phyloP scores from a whole-genome alignment of 2,888 invertebrate species.

The Ormyrus pomaceus region DNA sequence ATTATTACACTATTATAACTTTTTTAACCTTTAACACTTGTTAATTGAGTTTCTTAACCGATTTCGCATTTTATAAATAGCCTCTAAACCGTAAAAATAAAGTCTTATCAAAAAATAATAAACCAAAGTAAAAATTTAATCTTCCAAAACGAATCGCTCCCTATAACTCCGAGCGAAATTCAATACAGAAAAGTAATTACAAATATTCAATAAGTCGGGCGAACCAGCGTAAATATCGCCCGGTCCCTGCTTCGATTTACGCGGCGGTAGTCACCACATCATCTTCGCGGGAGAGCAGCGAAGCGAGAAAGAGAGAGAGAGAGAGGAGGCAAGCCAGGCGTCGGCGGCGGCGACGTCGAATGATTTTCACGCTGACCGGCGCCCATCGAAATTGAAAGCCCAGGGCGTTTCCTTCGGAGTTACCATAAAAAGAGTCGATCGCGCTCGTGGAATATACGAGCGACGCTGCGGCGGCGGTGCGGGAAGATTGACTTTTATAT shows the following conservation, averaged over 20 bases:
- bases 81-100: too few species aligned
- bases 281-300: not conserved
- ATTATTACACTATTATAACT: too few species aligned
- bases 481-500: constrained; percentile 50
- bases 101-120: not conserved
- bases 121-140: too few species aligned
- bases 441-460: constrained; percentile 39
- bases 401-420: constrained; percentile 38
- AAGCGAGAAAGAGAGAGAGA: too few species aligned
- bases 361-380: constrained; percentile 57
- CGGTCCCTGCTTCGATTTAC: constrained; percentile 18
- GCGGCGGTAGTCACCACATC: not conserved
- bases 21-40: too few species aligned
- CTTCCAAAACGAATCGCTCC: too few species aligned
- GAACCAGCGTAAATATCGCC: constrained; percentile 6
- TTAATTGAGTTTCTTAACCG: too few species aligned
- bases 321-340: too few species aligned
- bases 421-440: constrained; percentile 42
- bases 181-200: not conserved
- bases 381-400: constrained; percentile 60
- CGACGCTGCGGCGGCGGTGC: not conserved
- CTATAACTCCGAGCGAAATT: too few species aligned
- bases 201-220: not conserved
- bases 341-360: constrained; percentile 11
- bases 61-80: too few species aligned